Conservation (phyloP, 2,888 invertebrate genomes). For the Petrophora chlorosata region DNA sequence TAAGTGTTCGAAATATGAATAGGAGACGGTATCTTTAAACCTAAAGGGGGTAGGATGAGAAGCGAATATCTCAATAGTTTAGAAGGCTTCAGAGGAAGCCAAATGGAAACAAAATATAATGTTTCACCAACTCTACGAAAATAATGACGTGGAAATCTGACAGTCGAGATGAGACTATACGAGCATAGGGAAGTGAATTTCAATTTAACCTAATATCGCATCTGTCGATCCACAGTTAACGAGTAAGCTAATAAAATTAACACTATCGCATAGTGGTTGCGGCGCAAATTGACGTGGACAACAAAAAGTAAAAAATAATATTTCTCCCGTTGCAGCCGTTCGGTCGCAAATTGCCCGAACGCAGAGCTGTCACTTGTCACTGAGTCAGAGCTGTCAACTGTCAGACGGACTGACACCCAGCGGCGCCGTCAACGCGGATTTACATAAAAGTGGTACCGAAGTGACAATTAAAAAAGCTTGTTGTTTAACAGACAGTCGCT, state of each 20-base stretch:
- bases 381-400: constrained; percentile 66
- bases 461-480: constrained; percentile 68
- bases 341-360: constrained; percentile 71
- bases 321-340: constrained; percentile 53
- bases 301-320: constrained; percentile 55
- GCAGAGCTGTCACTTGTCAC: constrained; percentile 69
- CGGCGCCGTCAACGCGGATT: constrained; percentile 65
- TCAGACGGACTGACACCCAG: constrained; percentile 58
- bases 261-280: constrained; percentile 32
- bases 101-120: no score
- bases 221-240: not conserved
- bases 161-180: no score
- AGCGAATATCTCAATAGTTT: no score
- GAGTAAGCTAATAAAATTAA: constrained; percentile 23
- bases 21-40: constrained; percentile 44
- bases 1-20: constrained; percentile 80
- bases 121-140: no score
- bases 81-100: not conserved
- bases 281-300: constrained; percentile 36
- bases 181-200: not conserved
- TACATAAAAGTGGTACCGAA: constrained; percentile 75
- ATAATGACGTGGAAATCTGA: no score
- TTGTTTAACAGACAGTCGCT: constrained; percentile 40
- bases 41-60: constrained; percentile 6
- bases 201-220: not conserved